Evolutionary conservation across 23 tunicate species (phyloP).

Genomic region (Trididemnum nubilum): DNA sequence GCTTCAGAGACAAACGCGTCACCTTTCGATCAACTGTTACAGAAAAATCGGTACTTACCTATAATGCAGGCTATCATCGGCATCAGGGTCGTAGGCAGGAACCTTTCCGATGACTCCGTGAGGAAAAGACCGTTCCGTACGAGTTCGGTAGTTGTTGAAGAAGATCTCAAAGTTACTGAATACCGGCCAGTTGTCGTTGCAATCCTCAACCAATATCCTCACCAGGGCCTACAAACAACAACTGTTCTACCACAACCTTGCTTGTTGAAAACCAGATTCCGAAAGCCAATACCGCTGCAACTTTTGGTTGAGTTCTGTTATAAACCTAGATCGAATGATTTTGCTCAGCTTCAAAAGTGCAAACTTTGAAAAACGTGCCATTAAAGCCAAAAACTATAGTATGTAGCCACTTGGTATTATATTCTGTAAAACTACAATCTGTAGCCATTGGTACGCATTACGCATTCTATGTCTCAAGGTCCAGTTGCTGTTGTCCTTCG

Average conservation of each 20-base stretch:
- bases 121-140: conserved; percentile 51
- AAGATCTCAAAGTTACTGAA: conserved; percentile 71
- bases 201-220: conserved; percentile 70
- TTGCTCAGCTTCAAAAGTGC: no score
- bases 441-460: no score
- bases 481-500: no score
- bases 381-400: no score
- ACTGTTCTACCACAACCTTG: not conserved
- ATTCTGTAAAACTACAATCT: no score
- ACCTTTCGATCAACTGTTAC: no score
- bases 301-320: not conserved
- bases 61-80: conserved; percentile 46
- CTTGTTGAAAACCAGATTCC: not conserved
- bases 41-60: no score
- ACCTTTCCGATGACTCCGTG: conserved; percentile 75
- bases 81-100: conserved; percentile 93
- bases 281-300: no score
- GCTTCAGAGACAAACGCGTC: no score
- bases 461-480: no score
- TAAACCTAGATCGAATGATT: not conserved
- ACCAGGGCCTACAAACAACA: conserved; percentile 53
- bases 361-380: no score
- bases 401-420: no score
- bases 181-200: conserved; percentile 91
- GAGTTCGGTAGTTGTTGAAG: conserved; percentile 90